These are phyloP conservation scores for Selenia dentaria DNA, from an alignment of 2,888 invertebrate species.

Conservation along the genomic window DNA sequence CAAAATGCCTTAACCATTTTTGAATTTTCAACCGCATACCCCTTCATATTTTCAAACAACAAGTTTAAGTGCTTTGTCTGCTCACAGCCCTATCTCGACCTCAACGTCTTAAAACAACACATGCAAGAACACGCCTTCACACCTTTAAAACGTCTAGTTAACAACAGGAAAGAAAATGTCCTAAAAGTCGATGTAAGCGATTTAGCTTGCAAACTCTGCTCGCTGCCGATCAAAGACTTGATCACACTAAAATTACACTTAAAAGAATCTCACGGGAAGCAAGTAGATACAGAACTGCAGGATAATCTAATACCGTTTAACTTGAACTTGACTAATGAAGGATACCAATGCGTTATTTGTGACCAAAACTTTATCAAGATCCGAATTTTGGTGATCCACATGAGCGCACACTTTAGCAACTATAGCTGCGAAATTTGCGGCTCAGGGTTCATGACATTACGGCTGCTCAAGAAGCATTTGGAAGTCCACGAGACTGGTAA, in stretches of 20 bases:
- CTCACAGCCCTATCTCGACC: slow-evolving; percentile 68
- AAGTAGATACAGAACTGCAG: slow-evolving; percentile 63
- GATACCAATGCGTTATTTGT: slow-evolving; percentile 70
- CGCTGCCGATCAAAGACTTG: slow-evolving; percentile 46
- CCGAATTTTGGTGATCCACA: slow-evolving; percentile 71
- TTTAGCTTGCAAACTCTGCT: slow-evolving; percentile 66
- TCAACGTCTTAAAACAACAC: slow-evolving; percentile 58
- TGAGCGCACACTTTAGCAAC: slow-evolving; percentile 78
- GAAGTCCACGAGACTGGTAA: slow-evolving; percentile 75
- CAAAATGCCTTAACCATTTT: slow-evolving; percentile 71
- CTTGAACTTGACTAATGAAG: slow-evolving; percentile 52
- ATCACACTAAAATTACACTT: slow-evolving; percentile 64
- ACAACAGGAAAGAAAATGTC: slow-evolving; percentile 69
- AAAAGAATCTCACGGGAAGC: slow-evolving; percentile 61
- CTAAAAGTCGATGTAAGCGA: slow-evolving; percentile 73
- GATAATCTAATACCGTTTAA: slow-evolving; percentile 77
- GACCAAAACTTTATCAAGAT: slow-evolving; percentile 70
- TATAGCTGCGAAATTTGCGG: slow-evolving; percentile 79
- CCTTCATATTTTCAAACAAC: slow-evolving; percentile 74
- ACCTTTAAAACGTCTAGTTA: slow-evolving; percentile 64
- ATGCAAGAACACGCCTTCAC: slow-evolving; percentile 68
- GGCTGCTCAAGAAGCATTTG: slow-evolving; percentile 72
- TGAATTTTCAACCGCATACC: slow-evolving; percentile 73
- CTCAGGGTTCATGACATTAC: slow-evolving; percentile 73
- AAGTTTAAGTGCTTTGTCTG: slow-evolving; percentile 78